Percentiles rank a stretch among this genome's conserved stretches.
Conservation (phyloP, 2,797 vertebrate genomes). For the Hybognathus amarus region DNA sequence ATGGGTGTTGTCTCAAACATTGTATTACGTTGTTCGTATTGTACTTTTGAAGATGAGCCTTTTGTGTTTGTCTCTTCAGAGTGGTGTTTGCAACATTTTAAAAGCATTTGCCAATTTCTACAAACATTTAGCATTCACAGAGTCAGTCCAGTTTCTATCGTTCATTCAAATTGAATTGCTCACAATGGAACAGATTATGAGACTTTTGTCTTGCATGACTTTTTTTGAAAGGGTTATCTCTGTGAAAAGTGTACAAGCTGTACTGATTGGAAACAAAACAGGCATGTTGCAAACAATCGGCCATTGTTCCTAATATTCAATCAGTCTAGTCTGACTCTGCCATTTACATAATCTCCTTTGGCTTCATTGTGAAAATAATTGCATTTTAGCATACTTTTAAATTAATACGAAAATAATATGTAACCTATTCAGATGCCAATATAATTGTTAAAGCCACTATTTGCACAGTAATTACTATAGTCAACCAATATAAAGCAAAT, state of each 20-base stretch:
- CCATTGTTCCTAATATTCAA: constrained; percentile 20
- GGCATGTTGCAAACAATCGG: constrained; percentile 12
- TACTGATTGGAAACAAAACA: constrained; percentile 6
- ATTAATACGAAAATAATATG: neutral
- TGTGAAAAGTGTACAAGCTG: constrained; percentile 10
- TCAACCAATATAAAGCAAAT: neutral
- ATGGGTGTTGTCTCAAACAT: neutral
- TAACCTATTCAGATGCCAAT: constrained; percentile 10
- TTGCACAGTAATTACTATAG: neutral
- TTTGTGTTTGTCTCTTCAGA: neutral
- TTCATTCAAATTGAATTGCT: neutral
- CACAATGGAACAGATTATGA: constrained; percentile 10
- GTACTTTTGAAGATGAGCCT: neutral
- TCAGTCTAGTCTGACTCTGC: neutral
- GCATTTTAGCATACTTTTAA: neutral
- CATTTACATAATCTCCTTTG: constrained; percentile 13
- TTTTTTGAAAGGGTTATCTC: neutral
- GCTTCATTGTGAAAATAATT: neutral
- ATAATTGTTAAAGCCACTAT: neutral
- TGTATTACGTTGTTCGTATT: neutral
- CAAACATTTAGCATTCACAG: constrained; percentile 1
- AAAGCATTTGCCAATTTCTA: neutral
- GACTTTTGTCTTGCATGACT: neutral
- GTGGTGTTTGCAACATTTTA: neutral
- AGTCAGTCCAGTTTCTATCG: neutral